phyloP scores from a whole-genome alignment of 2,888 invertebrate species.

The Atethmia centrago region DNA sequence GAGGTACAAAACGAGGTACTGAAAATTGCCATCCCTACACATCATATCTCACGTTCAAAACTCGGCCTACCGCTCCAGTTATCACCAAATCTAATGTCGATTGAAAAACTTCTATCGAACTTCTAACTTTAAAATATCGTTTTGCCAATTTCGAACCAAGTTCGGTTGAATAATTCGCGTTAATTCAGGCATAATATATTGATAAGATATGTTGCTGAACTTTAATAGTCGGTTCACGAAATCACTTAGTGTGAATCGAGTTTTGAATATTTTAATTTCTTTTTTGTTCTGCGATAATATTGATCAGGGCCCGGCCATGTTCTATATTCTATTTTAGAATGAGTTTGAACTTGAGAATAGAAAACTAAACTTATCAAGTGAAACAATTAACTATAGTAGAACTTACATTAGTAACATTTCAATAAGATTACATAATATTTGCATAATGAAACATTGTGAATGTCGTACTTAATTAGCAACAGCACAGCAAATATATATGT shows the following conservation, averaged over 20 bases:
- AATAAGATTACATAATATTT: slow-evolving; percentile 34
- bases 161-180: slow-evolving; percentile 60
- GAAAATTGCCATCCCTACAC: slow-evolving; percentile 41
- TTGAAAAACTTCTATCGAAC: slow-evolving; percentile 71
- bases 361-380: not conserved
- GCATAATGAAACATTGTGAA: slow-evolving; percentile 41
- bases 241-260: slow-evolving; percentile 34
- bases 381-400: not conserved
- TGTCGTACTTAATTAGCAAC: slow-evolving; percentile 37
- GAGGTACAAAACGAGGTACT: not conserved
- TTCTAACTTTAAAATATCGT: slow-evolving; percentile 63
- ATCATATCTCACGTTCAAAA: slow-evolving; percentile 40
- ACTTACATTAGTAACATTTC: slow-evolving; percentile 10
- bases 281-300: not conserved
- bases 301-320: not conserved
- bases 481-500: slow-evolving; percentile 35
- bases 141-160: slow-evolving; percentile 55
- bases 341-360: not conserved
- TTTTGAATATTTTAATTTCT: slow-evolving; percentile 13
- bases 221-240: slow-evolving; percentile 38
- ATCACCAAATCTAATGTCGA: slow-evolving; percentile 68
- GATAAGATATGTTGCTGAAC: slow-evolving; percentile 52
- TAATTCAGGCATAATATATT: slow-evolving; percentile 55
- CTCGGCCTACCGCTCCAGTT: slow-evolving; percentile 60
- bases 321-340: not conserved